These are phyloP conservation scores for Acronicta leporina DNA, from an alignment of 2,888 invertebrate genomes.

Conservation along the genomic window DNA sequence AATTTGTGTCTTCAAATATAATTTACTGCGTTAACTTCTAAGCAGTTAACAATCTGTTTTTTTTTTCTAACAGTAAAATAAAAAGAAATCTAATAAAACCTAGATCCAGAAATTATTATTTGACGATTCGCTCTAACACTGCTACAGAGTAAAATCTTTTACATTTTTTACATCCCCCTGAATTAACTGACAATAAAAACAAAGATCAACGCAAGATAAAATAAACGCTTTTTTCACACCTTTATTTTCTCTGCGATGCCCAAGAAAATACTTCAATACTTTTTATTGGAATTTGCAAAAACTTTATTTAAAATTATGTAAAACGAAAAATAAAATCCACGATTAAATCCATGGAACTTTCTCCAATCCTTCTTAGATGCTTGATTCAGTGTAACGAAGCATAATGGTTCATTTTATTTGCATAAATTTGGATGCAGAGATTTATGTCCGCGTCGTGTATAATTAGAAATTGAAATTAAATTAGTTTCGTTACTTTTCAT, in stretches of 20 bases:
- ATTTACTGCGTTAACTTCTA: constrained; percentile 42
- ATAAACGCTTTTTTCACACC: constrained; percentile 26
- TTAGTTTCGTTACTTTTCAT: constrained; percentile 55
- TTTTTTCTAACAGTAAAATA: constrained; percentile 20
- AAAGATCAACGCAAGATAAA: constrained; percentile 48
- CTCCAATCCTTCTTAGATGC: constrained; percentile 75
- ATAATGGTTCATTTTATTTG: constrained; percentile 83
- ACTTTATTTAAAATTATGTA: constrained; percentile 64
- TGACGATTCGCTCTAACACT: constrained; percentile 29
- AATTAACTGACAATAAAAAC: constrained; percentile 51
- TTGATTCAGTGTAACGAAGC: constrained; percentile 84
- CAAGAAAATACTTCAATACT: constrained; percentile 43
- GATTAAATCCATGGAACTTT: constrained; percentile 73
- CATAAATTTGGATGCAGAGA: constrained; percentile 82
- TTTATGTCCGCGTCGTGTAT: constrained; percentile 75
- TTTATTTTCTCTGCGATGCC: constrained; percentile 34
- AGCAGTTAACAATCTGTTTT: constrained; percentile 17
- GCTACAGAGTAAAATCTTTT: constrained; percentile 21
- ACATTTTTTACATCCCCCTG: constrained; percentile 33
- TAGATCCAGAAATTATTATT: constrained; percentile 41
- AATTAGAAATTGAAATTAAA: constrained; percentile 68
- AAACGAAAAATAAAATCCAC: constrained; percentile 73
- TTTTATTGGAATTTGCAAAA: constrained; percentile 47
- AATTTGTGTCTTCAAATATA: constrained; percentile 58
- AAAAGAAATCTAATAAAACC: constrained; percentile 32